Evolutionary conservation across 2,797 vertebrate species (phyloP).

Genomic region (Nannoperca obscura): DNA sequence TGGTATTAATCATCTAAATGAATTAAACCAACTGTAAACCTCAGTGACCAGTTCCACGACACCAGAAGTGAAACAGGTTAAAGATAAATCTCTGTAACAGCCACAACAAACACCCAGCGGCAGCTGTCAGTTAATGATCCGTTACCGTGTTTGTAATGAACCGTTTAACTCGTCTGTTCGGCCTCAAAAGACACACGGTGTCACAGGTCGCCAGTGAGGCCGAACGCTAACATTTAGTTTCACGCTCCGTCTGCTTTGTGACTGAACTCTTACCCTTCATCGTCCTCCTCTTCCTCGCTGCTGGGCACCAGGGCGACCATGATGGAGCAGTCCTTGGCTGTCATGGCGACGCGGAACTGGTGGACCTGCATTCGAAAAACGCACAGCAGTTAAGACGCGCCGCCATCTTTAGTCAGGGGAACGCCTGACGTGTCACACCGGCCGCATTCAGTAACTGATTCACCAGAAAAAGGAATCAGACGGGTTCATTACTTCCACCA

Average conservation of each 20-base stretch:
- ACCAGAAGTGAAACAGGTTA: background rate
- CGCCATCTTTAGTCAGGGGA: background rate
- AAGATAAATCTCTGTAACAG: no score
- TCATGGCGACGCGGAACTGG: constrained; percentile 97
- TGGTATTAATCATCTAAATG: background rate
- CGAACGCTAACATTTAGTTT: background rate
- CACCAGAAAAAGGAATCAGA: background rate
- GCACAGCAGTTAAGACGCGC: background rate
- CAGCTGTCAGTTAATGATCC: no score
- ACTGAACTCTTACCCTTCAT: constrained; percentile 68
- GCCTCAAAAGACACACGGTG: background rate
- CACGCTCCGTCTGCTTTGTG: background rate
- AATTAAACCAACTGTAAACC: no score
- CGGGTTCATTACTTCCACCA: background rate
- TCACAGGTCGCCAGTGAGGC: background rate
- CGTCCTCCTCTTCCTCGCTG: constrained; percentile 88
- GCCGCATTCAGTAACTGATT: background rate
- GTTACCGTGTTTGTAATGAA: no score
- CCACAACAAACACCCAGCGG: no score
- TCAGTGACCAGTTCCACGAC: no score
- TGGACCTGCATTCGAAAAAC: constrained; percentile 87
- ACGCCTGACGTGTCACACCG: background rate
- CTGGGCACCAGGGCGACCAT: constrained; percentile 94
- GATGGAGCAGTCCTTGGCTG: constrained; percentile 97
- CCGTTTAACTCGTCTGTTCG: background rate